Base-by-base conservation (phyloP, 2,113 vertebrate species). In the Melanerpes aurifrons region DNA sequence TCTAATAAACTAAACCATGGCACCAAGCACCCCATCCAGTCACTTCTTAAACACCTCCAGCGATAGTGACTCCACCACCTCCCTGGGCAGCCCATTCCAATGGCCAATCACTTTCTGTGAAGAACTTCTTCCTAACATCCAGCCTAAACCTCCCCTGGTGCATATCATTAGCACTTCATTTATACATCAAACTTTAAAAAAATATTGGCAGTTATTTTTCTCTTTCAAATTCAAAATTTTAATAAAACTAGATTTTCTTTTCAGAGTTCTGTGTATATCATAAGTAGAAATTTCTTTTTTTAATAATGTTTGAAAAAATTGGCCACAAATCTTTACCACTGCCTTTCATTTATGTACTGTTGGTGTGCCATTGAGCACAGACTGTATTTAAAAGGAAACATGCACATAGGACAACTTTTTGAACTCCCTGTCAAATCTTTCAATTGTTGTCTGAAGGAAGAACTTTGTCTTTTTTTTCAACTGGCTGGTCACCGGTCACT, bases 151-250 rank as follows among this genome's bases (percentile, higher is more conserved):
- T 35, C 35, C 35, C 35, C 35, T 35, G 35, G 35, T 35, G 35
- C 35, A 35, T 35, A 35, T 96, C 96, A 93, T 94, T 92, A 96
- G 93, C 75, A 89, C 62, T 95, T 95, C 78, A 92, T 86, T 97
- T 96, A 96, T 94, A 97, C 95, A 97, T 70, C 88, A 96, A 86
- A 82, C 66, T 95, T 96, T 56, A 19, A 62, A 87, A 96, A 93
- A 90, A 61, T 77, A 95, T 71, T 94, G 91, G 95, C 80, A 85
- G n/a, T 57, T 59, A 90, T 69, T 74, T 90, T 63, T 73, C 64
- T 94, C 81, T 79, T 92, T 94, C 78, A 67, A 85, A 92, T 86
- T 91, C 87, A 74, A 80, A 89, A 64, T 69, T 85, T 83, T 50
- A 87, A 94, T 94, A 91, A 75, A 91, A 94, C 86, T 53, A 79